Conservation (phyloP, 2,888 invertebrate genomes). For the Pyrochroa serraticornis region DNA sequence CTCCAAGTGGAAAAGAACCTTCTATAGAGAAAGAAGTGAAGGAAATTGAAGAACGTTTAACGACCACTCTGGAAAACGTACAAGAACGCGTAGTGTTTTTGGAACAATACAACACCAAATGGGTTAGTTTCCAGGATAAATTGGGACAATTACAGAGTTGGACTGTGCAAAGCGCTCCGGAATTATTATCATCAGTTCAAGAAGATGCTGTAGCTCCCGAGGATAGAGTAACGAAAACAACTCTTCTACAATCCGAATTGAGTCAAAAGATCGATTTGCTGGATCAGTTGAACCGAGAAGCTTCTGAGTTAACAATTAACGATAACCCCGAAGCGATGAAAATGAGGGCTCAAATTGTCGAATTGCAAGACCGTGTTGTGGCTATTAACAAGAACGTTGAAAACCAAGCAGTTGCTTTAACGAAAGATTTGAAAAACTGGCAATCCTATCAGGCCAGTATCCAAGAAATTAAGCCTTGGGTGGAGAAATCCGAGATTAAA, state of each 20-base stretch:
- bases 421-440: conserved; percentile 83
- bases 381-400: conserved; percentile 78
- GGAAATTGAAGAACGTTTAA: conserved; percentile 76
- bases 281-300: conserved; percentile 73
- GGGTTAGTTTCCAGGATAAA: conserved; percentile 79
- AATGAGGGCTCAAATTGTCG: conserved; percentile 75
- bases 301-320: conserved; percentile 70
- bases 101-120: conserved; percentile 81
- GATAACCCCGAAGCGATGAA: conserved; percentile 75
- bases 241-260: conserved; percentile 76
- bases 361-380: conserved; percentile 77
- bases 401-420: conserved; percentile 75
- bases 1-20: conserved; percentile 72
- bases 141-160: conserved; percentile 79
- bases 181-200: conserved; percentile 74
- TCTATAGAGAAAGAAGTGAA: conserved; percentile 77
- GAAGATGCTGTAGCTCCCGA: conserved; percentile 82
- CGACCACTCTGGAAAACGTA: conserved; percentile 78
- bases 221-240: conserved; percentile 78
- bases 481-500: conserved; percentile 86
- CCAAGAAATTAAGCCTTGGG: conserved; percentile 84
- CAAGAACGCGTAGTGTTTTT: conserved; percentile 79
- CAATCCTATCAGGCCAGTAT: conserved; percentile 82
- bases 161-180: conserved; percentile 80
- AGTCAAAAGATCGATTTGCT: conserved; percentile 76